Evolutionary conservation across 2,888 invertebrate species (phyloP).

Genomic region (Lasius fuliginosus): DNA sequence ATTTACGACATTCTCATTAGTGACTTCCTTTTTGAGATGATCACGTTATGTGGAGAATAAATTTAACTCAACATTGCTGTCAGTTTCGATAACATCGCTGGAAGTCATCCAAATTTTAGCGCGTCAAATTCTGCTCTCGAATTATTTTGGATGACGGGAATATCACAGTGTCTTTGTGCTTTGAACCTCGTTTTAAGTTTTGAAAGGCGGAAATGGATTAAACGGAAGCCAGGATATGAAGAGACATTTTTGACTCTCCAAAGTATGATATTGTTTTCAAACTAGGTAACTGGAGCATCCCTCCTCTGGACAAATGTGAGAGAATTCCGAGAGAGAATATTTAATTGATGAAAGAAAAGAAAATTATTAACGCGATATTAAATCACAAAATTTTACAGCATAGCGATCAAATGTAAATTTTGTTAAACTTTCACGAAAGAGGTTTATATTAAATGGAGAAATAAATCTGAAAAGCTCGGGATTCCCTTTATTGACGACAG

Average conservation of each 20-base stretch:
- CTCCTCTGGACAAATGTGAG: background rate
- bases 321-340: background rate
- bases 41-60: slow-evolving; percentile 31
- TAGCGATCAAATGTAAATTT: background rate
- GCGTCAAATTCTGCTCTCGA: slow-evolving; percentile 43
- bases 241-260: slow-evolving; percentile 36
- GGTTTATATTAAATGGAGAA: background rate
- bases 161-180: slow-evolving; percentile 43
- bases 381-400: background rate
- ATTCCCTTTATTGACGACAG: background rate
- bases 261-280: slow-evolving; percentile 33
- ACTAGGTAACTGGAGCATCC: slow-evolving; percentile 40
- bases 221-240: slow-evolving; percentile 27
- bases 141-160: slow-evolving; percentile 50
- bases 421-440: slow-evolving; percentile 15
- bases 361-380: slow-evolving; percentile 3
- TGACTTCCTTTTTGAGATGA: slow-evolving; percentile 24
- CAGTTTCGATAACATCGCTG: slow-evolving; percentile 56
- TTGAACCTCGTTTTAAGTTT: slow-evolving; percentile 41
- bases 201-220: slow-evolving; percentile 50
- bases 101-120: slow-evolving; percentile 50
- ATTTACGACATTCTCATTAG: slow-evolving; percentile 41
- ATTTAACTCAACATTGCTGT: slow-evolving; percentile 54
- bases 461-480: background rate
- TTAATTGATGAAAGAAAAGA: slow-evolving; percentile 31